phyloP scores from a whole-genome alignment of 64 coral and sea anemone species.

The Porites lutea region DNA sequence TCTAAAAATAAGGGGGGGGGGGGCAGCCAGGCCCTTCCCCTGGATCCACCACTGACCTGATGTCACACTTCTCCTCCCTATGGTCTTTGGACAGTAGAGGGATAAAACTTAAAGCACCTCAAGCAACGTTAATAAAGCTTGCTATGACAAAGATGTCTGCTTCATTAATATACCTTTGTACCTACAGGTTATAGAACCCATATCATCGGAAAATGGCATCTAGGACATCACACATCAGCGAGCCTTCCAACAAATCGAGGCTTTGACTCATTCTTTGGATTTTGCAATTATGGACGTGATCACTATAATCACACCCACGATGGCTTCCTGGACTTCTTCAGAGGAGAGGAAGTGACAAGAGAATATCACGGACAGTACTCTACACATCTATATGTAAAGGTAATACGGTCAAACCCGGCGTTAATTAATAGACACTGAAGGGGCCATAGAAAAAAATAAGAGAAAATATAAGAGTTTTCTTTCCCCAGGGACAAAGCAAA shows the following conservation, averaged over 20 bases:
- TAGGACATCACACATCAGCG: constrained; percentile 25
- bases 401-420: neutral
- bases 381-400: constrained; percentile 39
- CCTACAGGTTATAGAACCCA: constrained; percentile 41
- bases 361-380: constrained; percentile 22
- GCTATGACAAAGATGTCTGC: too few species aligned
- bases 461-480: too few species aligned
- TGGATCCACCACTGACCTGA: too few species aligned
- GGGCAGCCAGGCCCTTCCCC: too few species aligned
- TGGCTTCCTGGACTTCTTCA: constrained; percentile 34
- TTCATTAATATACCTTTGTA: neutral
- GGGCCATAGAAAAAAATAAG: too few species aligned
- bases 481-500: too few species aligned
- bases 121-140: too few species aligned
- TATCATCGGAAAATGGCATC: constrained; percentile 59
- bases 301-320: constrained; percentile 36
- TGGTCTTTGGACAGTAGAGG: too few species aligned
- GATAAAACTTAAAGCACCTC: too few species aligned
- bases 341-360: neutral
- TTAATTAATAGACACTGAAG: too few species aligned
- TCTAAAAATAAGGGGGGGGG: too few species aligned
- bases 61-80: too few species aligned
- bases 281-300: constrained; percentile 47
- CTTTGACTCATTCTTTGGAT: constrained; percentile 64
- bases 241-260: constrained; percentile 43